Conservation (phyloP, 2,888 invertebrate genomes). For the Dermolepida albohirtum region DNA sequence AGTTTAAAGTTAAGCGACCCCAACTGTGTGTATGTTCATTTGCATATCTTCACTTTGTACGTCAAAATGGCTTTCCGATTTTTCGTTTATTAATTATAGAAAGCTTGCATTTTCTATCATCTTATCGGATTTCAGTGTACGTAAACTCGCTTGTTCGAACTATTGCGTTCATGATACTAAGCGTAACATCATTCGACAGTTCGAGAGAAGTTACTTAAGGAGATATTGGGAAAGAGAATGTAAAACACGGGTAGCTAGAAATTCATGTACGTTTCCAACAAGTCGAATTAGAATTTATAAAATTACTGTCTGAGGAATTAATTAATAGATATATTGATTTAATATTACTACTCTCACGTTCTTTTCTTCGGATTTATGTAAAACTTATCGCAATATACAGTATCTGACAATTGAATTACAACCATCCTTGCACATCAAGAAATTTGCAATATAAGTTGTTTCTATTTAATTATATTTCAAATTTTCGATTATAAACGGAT, state of each 20-base stretch:
- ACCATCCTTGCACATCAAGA: no score
- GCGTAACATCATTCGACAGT: not conserved
- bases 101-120: conserved; percentile 12
- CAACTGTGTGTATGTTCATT: conserved; percentile 17
- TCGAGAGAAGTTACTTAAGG: not conserved
- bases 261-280: no score
- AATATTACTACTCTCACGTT: no score
- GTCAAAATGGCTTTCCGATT: conserved; percentile 15
- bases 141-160: not conserved
- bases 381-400: no score
- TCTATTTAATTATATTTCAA: no score
- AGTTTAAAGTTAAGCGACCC: conserved; percentile 25
- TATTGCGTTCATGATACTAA: not conserved
- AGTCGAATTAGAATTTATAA: no score
- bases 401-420: no score
- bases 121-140: conserved; percentile 22
- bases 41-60: conserved; percentile 33
- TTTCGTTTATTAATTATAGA: conserved; percentile 19
- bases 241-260: not conserved
- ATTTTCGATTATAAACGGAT: no score
- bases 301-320: no score
- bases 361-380: no score
- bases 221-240: not conserved
- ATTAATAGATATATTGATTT: no score
- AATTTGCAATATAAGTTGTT: no score